Evolutionary conservation across 2,888 invertebrate species (phyloP), one percentile per base, ranked within the genome.

Genomic region (Mechanitis messenoides): DNA sequence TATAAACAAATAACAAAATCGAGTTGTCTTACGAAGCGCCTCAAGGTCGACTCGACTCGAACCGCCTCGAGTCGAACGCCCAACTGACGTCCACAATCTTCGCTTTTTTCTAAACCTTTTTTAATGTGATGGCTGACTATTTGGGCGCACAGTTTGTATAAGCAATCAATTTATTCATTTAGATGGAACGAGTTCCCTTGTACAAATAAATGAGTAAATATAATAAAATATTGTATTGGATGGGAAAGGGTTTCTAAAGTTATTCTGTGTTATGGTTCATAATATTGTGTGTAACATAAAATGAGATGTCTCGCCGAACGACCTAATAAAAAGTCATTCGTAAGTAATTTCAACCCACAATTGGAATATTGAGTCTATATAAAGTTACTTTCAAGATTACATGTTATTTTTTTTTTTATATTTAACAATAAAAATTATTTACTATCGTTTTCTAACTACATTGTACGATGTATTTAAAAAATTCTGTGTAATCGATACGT

Each of bases 111-210:
- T 77, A 84, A 85, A 84, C 81, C 84, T 88, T 88, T 88, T 88
- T 89, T 87, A 89, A 87, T 85, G 84, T 86, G 86, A 85, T 86
- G 85, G 83, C 75, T 77, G 86, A 86, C 87, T 87, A 88, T 89
- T 89, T 88, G 89, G 87, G 88, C 84, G 85, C 86, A 84, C 87
- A 84, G 88, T 88, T 88, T 89, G 88, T 89, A 87, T 88, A 88
- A 87, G 88, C 88, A 89, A 90, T 90, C 90, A 90, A 90, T 89
- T 90, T 87, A 88, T 89, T 89, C 87, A 88, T 90, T 89, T 87
- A 87, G 87, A 85, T 81, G 82, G 76, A 83, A 79, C 87, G 80
- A 80, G 83, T 84, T 84, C 78, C 75, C 77, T 79, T 80, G 76
- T 83, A 86, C 78, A 87, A 88, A 88, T 85, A 86, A 85, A 87